Conservation (phyloP, 2,888 invertebrate genomes). For the Eristalis pertinax region DNA sequence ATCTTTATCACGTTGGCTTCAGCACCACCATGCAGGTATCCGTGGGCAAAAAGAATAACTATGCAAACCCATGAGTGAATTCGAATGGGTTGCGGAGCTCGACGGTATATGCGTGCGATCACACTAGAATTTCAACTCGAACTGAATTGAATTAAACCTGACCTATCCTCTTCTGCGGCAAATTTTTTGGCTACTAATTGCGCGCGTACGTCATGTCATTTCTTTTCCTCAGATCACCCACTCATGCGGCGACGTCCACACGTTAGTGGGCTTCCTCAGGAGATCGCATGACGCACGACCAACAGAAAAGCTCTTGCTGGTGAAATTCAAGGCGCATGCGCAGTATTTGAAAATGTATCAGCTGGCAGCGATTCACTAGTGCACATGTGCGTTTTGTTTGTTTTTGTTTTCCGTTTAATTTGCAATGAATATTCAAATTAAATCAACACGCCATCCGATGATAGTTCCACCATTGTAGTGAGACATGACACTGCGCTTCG, state of each 20-base stretch:
- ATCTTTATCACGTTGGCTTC: conserved; percentile 5
- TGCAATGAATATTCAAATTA: too few species aligned
- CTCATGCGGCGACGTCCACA: not conserved
- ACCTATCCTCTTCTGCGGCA: conserved; percentile 11
- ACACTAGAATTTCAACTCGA: not conserved
- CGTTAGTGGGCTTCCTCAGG: not conserved
- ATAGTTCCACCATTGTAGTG: too few species aligned
- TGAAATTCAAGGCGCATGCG: not conserved
- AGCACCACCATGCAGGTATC: not conserved
- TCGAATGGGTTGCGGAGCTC: not conserved
- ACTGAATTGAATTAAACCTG: conserved; percentile 35
- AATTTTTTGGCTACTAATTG: not conserved
- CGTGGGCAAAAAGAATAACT: not conserved
- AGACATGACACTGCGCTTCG: too few species aligned
- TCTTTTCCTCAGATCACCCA: not conserved
- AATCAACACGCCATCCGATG: too few species aligned
- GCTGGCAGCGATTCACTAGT: too few species aligned
- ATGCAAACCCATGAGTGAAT: not conserved
- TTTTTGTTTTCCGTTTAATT: too few species aligned
- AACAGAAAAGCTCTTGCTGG: not conserved
- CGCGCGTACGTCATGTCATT: conserved; percentile 4
- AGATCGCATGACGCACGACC: not conserved
- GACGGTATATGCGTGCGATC: not conserved
- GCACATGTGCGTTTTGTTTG: too few species aligned
- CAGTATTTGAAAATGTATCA: too few species aligned